Percentiles rank a stretch among this genome's conserved stretches.
Conservation (phyloP, 2,113 vertebrate genomes). For the Pungitius pungitius region DNA sequence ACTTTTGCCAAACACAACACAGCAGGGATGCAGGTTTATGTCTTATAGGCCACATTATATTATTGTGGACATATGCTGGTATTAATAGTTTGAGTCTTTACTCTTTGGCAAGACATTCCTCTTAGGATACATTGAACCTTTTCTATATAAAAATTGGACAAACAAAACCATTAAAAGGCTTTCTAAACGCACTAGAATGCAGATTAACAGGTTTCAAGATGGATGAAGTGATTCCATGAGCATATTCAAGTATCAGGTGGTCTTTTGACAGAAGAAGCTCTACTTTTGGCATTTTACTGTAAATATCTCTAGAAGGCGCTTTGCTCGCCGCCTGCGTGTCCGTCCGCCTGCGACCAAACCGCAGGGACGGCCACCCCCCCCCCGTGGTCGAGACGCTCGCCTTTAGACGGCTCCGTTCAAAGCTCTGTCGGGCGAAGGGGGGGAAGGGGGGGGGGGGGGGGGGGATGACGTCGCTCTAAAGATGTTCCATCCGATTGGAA, state of each 20-base stretch:
- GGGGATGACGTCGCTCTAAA: conserved; percentile 19
- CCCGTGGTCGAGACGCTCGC: conserved; percentile 11
- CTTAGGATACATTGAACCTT: conserved; percentile 32
- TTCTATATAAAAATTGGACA: conserved; percentile 60
- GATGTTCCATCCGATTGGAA: conserved; percentile 22
- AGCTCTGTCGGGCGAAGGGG: conserved; percentile 10
- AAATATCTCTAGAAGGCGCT: conserved; percentile 57
- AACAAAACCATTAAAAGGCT: conserved; percentile 43
- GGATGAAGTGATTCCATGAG: conserved; percentile 60
- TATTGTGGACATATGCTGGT: conserved; percentile 68
- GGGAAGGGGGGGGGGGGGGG: no score
- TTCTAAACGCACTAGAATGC: conserved; percentile 70
- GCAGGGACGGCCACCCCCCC: conserved; percentile 20
- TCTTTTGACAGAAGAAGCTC: conserved; percentile 63
- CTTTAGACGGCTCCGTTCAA: conserved; percentile 16
- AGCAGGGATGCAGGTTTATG: conserved; percentile 52
- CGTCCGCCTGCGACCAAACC: conserved; percentile 19
- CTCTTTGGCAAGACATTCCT: conserved; percentile 74
- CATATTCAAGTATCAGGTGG: conserved; percentile 75
- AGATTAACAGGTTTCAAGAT: conserved; percentile 72
- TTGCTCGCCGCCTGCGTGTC: conserved; percentile 36
- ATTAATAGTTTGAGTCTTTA: conserved; percentile 60
- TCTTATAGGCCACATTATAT: conserved; percentile 57
- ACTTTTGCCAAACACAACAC: conserved; percentile 42
- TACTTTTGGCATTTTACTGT: conserved; percentile 60